Evolutionary conservation across 2,113 vertebrate genomes (phyloP).

Genomic region (Picathartes gymnocephalus): DNA sequence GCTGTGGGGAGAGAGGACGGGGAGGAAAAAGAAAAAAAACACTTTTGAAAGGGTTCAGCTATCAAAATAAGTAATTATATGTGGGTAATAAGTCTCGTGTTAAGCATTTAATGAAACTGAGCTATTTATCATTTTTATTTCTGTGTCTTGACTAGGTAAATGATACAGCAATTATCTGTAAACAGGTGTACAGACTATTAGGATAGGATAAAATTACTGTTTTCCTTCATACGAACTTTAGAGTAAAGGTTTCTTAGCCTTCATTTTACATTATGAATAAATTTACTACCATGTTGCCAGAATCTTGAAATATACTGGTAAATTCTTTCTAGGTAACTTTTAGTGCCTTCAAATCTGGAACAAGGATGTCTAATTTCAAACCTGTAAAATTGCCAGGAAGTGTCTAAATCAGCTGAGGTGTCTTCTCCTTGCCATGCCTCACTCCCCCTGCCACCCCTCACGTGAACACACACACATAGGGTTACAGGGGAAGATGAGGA

Average conservation of each 20-base stretch:
- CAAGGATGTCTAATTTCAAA: not conserved
- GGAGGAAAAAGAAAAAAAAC: too few species aligned
- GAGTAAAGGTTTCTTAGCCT: not conserved
- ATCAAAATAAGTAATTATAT: not conserved
- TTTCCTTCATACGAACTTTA: not conserved
- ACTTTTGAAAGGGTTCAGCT: not conserved
- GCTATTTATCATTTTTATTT: not conserved
- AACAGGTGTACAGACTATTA: not conserved
- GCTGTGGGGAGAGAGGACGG: not conserved
- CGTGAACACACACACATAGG: rapidly evolving
- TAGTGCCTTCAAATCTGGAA: not conserved
- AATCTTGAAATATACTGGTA: not conserved
- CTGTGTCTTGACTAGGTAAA: not conserved
- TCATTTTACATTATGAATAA: not conserved
- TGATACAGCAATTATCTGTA: not conserved
- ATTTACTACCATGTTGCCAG: not conserved
- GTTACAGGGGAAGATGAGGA: not conserved
- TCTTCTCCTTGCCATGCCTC: not conserved
- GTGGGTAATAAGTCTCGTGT: not conserved
- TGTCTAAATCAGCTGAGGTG: not conserved
- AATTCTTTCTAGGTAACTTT: not conserved
- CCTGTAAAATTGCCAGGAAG: not conserved
- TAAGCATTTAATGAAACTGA: not conserved
- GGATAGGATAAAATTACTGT: not conserved
- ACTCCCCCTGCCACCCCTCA: too few species aligned